Base-by-base conservation (phyloP, 2,888 invertebrate species). In the Cerastis rubricosa region DNA sequence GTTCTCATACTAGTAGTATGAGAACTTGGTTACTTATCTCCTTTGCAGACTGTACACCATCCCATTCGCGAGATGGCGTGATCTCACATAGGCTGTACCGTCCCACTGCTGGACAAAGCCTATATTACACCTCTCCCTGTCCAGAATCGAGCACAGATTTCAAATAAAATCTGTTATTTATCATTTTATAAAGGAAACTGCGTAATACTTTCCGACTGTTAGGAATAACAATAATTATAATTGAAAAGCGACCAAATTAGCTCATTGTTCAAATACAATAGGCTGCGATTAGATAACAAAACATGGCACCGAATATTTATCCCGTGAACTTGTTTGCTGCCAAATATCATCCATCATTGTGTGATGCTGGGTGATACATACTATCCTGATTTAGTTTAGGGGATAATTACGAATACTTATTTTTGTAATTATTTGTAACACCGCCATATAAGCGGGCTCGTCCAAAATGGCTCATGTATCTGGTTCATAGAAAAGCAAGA, bases 231-330 rank as follows among this genome's bases (percentile, higher is more conserved):
- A 47, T 59, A n/a, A 68, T 47, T 35, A 61, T 45, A 43, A 64
- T 69, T 71, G 19, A 47, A 82, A 43, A 43, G 59, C 47, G 17
- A 69, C 71, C 17, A 65, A 81, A 72, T 77, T 65, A 77, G 40
- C 40, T 35, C 35, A 77, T 66, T 82, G 82, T 78, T 61, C 5
- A 7, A 68, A 66, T 47, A 65, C 17, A 71, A 57, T 54, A 11
- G 9, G 22, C 8, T 22, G 19, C 14, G 68, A 82, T 68, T 65
- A 81, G 72, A 82, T 69, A 66, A 75, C n/a, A 25, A 17, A 7
- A 35, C 1, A 19, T 25, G n/a, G 35, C 5, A 14, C 40, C n/a
- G n/a, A 19, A 47, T 61, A 66, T 64, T 47, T 71, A 65, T 77
- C 64, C 82, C 71, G 68, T 59, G 0, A 25, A 57, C 19, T 35